A percentile compares a stretch with the other conserved stretches of the same genome.
phyloP scores from a whole-genome alignment of 2,113 vertebrate genomes.

The Sorex araneus region DNA sequence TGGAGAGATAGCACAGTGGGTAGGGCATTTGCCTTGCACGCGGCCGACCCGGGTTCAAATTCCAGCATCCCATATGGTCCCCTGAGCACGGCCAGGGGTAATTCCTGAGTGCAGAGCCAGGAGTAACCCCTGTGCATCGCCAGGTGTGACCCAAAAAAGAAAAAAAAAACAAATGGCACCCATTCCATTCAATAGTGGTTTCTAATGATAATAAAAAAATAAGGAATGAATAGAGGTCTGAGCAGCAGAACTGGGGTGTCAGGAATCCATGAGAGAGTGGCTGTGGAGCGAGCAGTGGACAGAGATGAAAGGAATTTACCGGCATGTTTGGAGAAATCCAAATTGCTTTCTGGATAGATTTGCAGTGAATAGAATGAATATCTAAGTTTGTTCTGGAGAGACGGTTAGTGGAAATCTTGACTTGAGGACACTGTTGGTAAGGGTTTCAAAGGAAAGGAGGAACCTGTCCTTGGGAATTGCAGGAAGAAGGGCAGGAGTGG shows the following conservation, averaged over 20 bases:
- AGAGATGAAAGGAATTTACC: conserved; percentile 1
- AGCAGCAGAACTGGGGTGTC: not conserved
- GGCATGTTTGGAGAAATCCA: not conserved
- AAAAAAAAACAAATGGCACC: conserved; percentile 33
- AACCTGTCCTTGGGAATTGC: not conserved
- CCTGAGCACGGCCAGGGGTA: too few species aligned
- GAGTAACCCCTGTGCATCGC: too few species aligned
- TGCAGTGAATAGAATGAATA: too few species aligned
- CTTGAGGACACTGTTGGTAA: not conserved
- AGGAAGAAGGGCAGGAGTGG: not conserved
- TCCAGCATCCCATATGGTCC: too few species aligned
- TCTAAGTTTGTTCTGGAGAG: not conserved
- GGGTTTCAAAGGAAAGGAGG: not conserved
- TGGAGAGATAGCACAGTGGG: too few species aligned
- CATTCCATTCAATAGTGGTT: not conserved
- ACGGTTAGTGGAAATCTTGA: conserved; percentile 16
- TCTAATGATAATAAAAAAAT: conserved; percentile 6
- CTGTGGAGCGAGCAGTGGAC: not conserved
- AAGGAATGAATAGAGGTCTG: conserved; percentile 4
- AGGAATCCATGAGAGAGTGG: not conserved
- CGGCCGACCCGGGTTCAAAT: too few species aligned
- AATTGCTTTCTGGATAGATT: not conserved
- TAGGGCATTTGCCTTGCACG: too few species aligned
- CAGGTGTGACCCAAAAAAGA: too few species aligned
- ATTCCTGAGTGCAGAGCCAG: too few species aligned